Percentiles rank a stretch among this genome's conserved stretches.
phyloP scores from a whole-genome alignment of 92 coral and sea anemone genomes.

The Montipora capitata region DNA sequence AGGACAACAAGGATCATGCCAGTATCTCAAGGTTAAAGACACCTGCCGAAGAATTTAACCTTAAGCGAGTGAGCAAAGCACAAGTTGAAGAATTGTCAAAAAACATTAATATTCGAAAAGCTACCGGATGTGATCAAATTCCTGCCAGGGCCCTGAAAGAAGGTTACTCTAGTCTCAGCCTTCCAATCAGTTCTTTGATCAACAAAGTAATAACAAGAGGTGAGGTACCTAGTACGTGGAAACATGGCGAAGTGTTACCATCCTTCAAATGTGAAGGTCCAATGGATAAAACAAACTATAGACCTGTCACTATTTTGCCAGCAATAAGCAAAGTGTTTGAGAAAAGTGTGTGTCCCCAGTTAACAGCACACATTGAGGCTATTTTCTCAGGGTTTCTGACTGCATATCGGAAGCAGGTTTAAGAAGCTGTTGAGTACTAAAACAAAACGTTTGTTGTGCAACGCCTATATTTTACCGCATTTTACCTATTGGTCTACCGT shows the following conservation, averaged over 20 bases:
- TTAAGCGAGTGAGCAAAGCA: not conserved
- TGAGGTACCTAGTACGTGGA: conserved; percentile 8
- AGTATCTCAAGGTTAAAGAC: not conserved
- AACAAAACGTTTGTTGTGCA: conserved; percentile 13
- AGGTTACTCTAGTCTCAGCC: not conserved
- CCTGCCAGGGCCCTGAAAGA: conserved; percentile 1
- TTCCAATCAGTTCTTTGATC: not conserved
- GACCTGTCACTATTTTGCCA: conserved; percentile 14
- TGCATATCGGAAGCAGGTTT: not conserved
- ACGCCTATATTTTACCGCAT: conserved; percentile 23
- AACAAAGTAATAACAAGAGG: not conserved
- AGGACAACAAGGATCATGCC: not conserved
- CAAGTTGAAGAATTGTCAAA: not conserved
- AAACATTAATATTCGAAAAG: not conserved
- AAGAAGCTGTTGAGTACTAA: not conserved
- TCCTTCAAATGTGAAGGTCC: not conserved
- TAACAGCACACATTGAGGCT: not conserved
- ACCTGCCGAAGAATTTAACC: not conserved
- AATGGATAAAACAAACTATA: conserved; percentile 30
- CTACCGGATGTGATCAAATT: not conserved
- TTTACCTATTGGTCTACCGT: conserved; percentile 34
- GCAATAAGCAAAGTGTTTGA: conserved; percentile 29
- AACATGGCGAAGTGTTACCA: conserved; percentile 12
- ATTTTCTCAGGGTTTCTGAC: not conserved
- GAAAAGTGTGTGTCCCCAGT: not conserved